Evolutionary conservation across 1,140 invertebrate species (phyloP).

Genomic region (Hylaeus volcanicus): DNA sequence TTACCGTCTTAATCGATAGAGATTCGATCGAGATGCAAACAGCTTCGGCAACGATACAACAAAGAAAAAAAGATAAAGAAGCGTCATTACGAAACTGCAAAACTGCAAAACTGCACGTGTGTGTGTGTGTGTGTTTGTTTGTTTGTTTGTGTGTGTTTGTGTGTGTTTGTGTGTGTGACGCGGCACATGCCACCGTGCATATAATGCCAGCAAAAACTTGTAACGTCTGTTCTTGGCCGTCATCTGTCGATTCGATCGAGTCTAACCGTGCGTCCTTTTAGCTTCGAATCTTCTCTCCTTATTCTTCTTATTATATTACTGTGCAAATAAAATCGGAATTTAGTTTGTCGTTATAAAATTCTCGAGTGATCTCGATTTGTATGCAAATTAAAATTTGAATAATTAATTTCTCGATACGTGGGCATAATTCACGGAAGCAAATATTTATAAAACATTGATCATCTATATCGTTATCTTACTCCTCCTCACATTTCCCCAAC

Average conservation of each 20-base stretch:
- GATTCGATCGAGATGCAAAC: slow-evolving; percentile 37
- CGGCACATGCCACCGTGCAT: slow-evolving; percentile 37
- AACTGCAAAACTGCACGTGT: slow-evolving; percentile 26
- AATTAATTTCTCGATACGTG: too few relatives aligned
- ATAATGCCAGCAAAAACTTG: slow-evolving; percentile 56
- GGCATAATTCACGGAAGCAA: too few relatives aligned
- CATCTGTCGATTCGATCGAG: slow-evolving; percentile 36
- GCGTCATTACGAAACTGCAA: slow-evolving; percentile 55
- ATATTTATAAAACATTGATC: too few relatives aligned
- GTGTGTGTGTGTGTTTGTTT: not conserved
- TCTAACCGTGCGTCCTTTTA: not conserved
- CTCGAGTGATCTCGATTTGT: too few relatives aligned
- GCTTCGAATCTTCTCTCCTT: not conserved
- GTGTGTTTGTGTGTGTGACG: not conserved
- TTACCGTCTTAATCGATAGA: not conserved
- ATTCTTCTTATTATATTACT: too few relatives aligned
- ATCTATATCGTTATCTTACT: too few relatives aligned
- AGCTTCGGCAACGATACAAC: not conserved
- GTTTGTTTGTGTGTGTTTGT: not conserved
- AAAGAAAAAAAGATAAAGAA: slow-evolving; percentile 34
- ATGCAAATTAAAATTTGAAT: too few relatives aligned
- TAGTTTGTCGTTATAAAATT: too few relatives aligned
- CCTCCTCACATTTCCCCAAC: too few relatives aligned
- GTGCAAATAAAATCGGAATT: too few relatives aligned
- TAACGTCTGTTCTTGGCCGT: slow-evolving; percentile 38